phyloP scores from a whole-genome alignment of 53 echinoderm and acorn worm species.

The Actinopyga echinites region DNA sequence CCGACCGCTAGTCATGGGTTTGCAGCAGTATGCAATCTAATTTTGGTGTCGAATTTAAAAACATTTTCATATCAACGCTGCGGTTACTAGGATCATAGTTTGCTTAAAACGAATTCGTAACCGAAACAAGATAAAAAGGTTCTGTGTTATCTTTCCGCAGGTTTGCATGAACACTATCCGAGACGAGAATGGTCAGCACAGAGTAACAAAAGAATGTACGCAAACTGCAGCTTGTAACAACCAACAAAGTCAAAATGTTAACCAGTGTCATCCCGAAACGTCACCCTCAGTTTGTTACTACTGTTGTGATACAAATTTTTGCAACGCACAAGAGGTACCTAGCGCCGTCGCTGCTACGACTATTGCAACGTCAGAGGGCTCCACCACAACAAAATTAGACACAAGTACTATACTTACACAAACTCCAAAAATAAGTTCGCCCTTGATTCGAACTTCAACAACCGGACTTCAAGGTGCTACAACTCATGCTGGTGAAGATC shows the following conservation, averaged over 20 bases:
- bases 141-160: not conserved
- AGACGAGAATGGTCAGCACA: conserved; percentile 10
- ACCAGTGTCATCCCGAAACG: conserved; percentile 2
- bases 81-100: not conserved
- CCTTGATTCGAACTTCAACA: no score
- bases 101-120: not conserved
- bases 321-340: not conserved
- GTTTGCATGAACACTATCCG: conserved; percentile 30
- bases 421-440: no score
- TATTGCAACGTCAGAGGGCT: no score
- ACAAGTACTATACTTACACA: no score
- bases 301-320: conserved; percentile 22
- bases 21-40: no score
- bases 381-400: no score
- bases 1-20: no score
- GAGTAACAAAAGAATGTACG: conserved; percentile 13
- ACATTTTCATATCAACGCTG: no score
- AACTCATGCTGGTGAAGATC: no score
- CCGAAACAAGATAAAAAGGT: not conserved
- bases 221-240: conserved; percentile 1
- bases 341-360: not conserved
- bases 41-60: no score
- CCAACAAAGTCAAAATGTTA: not conserved
- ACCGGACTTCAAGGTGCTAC: no score
- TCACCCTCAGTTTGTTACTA: not conserved